Conservation (phyloP, 2,797 vertebrate genomes). For the Schizothorax lantsangensis region DNA sequence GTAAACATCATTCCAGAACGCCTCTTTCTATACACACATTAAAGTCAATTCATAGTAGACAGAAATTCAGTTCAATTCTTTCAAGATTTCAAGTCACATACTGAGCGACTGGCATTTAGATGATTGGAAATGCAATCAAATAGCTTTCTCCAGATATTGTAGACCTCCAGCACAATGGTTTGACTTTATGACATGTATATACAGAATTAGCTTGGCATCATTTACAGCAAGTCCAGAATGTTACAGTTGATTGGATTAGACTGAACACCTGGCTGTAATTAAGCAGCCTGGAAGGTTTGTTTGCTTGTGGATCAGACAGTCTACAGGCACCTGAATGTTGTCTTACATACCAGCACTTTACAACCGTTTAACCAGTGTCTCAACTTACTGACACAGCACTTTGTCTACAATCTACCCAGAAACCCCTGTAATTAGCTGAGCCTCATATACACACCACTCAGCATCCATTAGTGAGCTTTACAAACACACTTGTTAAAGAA, state of each 20-base stretch:
- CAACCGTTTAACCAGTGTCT: slow-evolving; percentile 40
- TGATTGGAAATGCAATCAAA: not conserved
- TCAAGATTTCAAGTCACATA: not conserved
- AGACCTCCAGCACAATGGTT: not conserved
- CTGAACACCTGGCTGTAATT: slow-evolving; percentile 14
- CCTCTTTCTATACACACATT: too few species aligned
- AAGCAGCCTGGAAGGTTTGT: not conserved
- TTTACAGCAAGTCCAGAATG: not conserved
- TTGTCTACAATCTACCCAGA: slow-evolving; percentile 51
- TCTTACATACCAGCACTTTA: slow-evolving; percentile 36
- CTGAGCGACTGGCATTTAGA: not conserved
- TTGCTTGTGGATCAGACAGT: slow-evolving; percentile 23
- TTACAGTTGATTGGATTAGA: not conserved
- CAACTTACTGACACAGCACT: slow-evolving; percentile 46
- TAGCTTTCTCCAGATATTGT: not conserved
- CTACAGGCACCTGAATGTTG: slow-evolving; percentile 25
- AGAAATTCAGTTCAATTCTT: not conserved
- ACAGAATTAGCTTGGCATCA: not conserved
- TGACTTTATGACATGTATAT: not conserved
- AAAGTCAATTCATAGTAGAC: not conserved
- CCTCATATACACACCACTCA: not conserved
- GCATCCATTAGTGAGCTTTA: slow-evolving; percentile 17
- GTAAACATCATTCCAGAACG: slow-evolving; percentile 71
- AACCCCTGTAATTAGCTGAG: slow-evolving; percentile 56
- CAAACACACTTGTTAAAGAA: not conserved